Conservation (phyloP, 2,113 vertebrate genomes). For the Cyanoramphus novaezelandiae region DNA sequence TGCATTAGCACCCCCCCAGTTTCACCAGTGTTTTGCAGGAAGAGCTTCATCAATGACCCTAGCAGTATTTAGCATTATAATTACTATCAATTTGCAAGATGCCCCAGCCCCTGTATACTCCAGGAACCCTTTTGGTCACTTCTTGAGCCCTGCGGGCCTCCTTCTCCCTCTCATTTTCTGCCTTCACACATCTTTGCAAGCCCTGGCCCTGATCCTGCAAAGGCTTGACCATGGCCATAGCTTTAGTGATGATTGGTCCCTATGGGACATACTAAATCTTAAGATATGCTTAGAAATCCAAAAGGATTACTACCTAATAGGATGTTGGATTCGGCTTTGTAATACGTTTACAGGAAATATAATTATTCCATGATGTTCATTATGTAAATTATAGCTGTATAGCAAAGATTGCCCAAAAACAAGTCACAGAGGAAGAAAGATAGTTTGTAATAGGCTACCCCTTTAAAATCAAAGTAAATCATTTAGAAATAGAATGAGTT, state of each 20-base stretch:
- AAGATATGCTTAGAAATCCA: neutral
- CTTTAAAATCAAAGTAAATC: slow-evolving; percentile 11
- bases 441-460: neutral
- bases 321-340: neutral
- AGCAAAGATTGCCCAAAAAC: neutral
- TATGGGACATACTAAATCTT: neutral
- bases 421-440: neutral
- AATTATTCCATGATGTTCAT: neutral
- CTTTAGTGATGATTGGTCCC: neutral
- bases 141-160: neutral
- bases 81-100: neutral
- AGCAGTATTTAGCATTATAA: neutral
- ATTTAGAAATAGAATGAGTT: neutral
- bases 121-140: neutral
- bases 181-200: neutral
- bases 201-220: neutral
- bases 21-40: neutral
- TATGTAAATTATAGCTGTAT: neutral
- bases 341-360: neutral
- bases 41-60: neutral
- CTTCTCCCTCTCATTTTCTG: neutral
- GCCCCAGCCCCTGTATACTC: neutral
- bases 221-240: neutral
- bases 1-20: neutral
- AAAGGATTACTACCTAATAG: neutral